These are phyloP conservation scores for Temnothorax nylanderi DNA, from an alignment of 1,140 invertebrate genomes.

Conservation along the genomic window DNA sequence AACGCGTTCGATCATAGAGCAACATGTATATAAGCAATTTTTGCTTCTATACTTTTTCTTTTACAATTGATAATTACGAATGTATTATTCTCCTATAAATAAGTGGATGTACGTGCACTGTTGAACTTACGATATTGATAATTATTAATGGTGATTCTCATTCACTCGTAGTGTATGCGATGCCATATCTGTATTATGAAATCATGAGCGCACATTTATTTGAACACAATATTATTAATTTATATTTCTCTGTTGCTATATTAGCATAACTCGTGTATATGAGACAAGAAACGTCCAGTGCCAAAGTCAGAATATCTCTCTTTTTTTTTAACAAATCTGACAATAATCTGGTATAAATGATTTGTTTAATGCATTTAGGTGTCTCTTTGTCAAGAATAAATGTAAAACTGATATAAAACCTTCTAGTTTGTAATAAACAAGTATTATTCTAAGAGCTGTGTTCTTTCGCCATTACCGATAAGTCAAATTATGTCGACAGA, in stretches of 20 bases:
- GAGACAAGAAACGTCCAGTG: slow-evolving; percentile 73
- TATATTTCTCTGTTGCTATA: slow-evolving; percentile 36
- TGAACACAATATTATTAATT: slow-evolving; percentile 55
- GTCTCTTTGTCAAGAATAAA: slow-evolving; percentile 70
- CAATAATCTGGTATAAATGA: slow-evolving; percentile 77
- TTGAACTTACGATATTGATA: slow-evolving; percentile 16
- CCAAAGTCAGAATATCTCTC: slow-evolving; percentile 76
- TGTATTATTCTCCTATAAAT: slow-evolving; percentile 25
- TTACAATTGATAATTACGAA: slow-evolving; percentile 16
- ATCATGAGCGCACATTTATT: slow-evolving; percentile 58
- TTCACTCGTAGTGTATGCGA: slow-evolving; percentile 52
- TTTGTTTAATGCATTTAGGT: slow-evolving; percentile 68
- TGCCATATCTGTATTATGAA: slow-evolving; percentile 44
- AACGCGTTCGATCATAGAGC: neutral
- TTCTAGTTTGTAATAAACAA: slow-evolving; percentile 76
- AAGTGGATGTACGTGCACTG: slow-evolving; percentile 18
- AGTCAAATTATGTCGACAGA: slow-evolving; percentile 40
- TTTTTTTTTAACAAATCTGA: slow-evolving; percentile 73
- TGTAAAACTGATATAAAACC: slow-evolving; percentile 71
- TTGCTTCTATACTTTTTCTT: neutral
- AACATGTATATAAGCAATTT: slow-evolving; percentile 24
- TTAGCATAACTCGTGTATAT: slow-evolving; percentile 55
- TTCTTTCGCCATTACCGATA: slow-evolving; percentile 45
- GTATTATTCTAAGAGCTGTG: slow-evolving; percentile 68
- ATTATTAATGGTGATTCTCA: slow-evolving; percentile 46